Evolutionary conservation across 2,113 vertebrate species (phyloP).

Genomic region (Channa maculata): DNA sequence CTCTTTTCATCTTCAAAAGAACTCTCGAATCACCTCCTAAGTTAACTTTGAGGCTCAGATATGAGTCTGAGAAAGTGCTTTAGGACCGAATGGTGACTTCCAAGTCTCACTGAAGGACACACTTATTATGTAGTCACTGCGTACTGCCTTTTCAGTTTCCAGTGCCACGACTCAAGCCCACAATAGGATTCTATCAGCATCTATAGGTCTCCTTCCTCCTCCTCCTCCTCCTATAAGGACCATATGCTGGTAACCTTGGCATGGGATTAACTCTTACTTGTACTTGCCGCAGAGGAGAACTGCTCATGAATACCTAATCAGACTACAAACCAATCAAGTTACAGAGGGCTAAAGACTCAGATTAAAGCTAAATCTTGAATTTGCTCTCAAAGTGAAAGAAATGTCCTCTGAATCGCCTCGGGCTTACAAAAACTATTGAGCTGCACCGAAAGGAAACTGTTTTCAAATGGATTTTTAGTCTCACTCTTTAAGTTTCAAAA

Average conservation of each 20-base stretch:
- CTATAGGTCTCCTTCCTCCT: slow-evolving; percentile 8
- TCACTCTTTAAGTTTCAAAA: neutral
- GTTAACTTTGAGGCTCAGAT: slow-evolving; percentile 15
- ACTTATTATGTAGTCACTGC: slow-evolving; percentile 24
- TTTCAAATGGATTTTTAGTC: neutral
- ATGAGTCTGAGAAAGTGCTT: slow-evolving; percentile 26
- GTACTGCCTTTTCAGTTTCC: slow-evolving; percentile 25
- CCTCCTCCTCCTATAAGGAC: slow-evolving; percentile 17
- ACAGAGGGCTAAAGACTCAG: slow-evolving; percentile 2
- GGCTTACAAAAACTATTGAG: neutral
- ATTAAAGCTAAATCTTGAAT: slow-evolving; percentile 12
- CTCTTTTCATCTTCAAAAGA: slow-evolving; percentile 32
- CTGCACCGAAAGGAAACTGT: neutral
- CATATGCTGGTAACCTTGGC: slow-evolving; percentile 40
- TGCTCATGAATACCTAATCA: slow-evolving; percentile 46
- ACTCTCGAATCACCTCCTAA: slow-evolving; percentile 43
- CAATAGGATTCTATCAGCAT: slow-evolving; percentile 28
- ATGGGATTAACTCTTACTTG: slow-evolving; percentile 15
- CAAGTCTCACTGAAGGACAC: slow-evolving; percentile 36
- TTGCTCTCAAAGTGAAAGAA: slow-evolving; percentile 2
- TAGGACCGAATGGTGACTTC: slow-evolving; percentile 17
- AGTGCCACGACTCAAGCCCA: slow-evolving; percentile 13
- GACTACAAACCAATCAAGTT: neutral
- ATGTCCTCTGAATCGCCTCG: neutral
- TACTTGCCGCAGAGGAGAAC: slow-evolving; percentile 5